A percentile compares a stretch with the other conserved stretches of the same genome.
Conservation (phyloP, 2,888 invertebrate genomes). For the Luperina testacea region DNA sequence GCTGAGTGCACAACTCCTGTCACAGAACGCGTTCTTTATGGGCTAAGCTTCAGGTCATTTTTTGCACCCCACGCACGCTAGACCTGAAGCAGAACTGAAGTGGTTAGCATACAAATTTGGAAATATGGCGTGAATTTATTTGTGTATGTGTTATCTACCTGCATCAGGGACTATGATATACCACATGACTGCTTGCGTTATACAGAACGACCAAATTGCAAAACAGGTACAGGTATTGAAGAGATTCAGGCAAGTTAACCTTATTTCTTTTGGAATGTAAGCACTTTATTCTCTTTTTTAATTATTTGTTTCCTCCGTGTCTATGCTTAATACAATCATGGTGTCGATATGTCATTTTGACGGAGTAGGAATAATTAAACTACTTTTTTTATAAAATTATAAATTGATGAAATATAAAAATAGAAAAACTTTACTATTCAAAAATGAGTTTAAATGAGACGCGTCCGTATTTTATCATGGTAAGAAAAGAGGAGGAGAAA, state of each 20-base stretch:
- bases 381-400: constrained; percentile 25
- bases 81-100: not conserved
- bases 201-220: not conserved
- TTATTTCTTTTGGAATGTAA: not conserved
- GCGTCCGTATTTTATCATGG: constrained; percentile 82
- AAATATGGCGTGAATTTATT: not conserved
- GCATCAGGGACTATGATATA: not conserved
- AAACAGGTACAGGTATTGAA: not conserved
- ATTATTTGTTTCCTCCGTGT: not conserved
- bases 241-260: not conserved
- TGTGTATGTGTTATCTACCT: not conserved
- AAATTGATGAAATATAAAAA: constrained; percentile 41
- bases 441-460: constrained; percentile 82
- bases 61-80: too few relatives aligned
- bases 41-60: too few relatives aligned
- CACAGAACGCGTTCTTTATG: too few relatives aligned
- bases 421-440: not conserved
- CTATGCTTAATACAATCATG: not conserved
- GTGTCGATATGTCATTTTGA: constrained; percentile 39
- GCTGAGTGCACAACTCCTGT: too few relatives aligned
- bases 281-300: not conserved
- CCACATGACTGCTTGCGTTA: not conserved
- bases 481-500: constrained; percentile 86
- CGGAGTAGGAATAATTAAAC: constrained; percentile 14
- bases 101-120: not conserved